Conservation (phyloP, 2,113 vertebrate genomes). For the Caloenas nicobarica region DNA sequence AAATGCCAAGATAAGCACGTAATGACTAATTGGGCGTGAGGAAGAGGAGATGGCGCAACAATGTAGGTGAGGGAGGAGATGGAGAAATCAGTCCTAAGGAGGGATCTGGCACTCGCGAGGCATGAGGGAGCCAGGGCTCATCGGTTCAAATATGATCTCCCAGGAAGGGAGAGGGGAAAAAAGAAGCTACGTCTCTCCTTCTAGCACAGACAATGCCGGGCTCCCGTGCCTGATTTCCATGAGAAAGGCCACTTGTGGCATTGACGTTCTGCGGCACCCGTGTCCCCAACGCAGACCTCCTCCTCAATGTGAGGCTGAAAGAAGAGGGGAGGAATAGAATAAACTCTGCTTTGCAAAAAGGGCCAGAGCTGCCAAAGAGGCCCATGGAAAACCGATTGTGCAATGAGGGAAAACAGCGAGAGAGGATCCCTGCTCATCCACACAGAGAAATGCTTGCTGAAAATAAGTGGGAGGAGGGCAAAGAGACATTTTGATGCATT, state of each 20-base stretch:
- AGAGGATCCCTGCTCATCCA: neutral
- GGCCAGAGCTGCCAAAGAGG: slow-evolving; percentile 14
- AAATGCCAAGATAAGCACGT: neutral
- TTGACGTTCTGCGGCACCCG: neutral
- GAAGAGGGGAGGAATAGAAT: slow-evolving; percentile 17
- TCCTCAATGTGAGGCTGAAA: neutral
- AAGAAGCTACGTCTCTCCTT: neutral
- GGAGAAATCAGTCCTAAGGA: neutral
- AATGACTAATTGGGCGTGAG: accelerated
- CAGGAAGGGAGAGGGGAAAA: neutral
- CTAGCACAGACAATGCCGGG: neutral
- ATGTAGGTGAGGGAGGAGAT: slow-evolving; percentile 18
- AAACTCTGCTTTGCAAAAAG: neutral
- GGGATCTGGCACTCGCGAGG: neutral
- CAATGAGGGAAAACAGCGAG: neutral
- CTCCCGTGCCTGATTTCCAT: slow-evolving; percentile 15
- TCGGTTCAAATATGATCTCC: neutral
- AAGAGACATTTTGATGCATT: neutral
- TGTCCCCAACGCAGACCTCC: neutral
- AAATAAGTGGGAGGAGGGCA: neutral
- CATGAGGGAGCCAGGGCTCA: neutral
- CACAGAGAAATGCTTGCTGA: neutral
- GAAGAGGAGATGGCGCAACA: neutral
- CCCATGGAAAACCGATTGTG: slow-evolving; percentile 18
- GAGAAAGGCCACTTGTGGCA: slow-evolving; percentile 39